Conservation (phyloP, 53 echinoderm and acorn worm species). For the Holothuria scabra region DNA sequence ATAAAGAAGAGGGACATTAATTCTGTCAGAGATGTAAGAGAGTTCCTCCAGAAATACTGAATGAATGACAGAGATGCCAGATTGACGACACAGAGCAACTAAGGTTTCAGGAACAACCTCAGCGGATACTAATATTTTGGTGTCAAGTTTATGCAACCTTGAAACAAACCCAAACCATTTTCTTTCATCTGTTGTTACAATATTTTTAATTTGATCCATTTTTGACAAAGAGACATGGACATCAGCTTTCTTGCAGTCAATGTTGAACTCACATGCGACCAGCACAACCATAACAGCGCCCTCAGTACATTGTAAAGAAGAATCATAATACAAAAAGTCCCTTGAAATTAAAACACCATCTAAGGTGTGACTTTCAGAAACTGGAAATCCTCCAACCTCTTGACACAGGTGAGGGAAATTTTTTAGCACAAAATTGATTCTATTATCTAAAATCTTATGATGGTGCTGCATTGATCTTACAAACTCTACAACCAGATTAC, state of each 20-base stretch:
- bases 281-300: not conserved
- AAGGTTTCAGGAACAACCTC: conserved; percentile 4
- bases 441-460: not conserved
- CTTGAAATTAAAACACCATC: conserved; percentile 24
- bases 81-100: conserved; percentile 1
- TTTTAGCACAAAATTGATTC: not conserved
- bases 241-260: not conserved
- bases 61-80: conserved; percentile 30
- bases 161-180: conserved; percentile 11
- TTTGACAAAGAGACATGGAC: not conserved
- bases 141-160: not conserved
- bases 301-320: not conserved
- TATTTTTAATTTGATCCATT: not conserved
- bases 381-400: conserved; percentile 26
- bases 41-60: conserved; percentile 21
- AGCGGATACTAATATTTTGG: not conserved
- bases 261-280: conserved; percentile 2
- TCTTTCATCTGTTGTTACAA: not conserved
- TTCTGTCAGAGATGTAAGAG: not conserved
- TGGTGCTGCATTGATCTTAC: not conserved
- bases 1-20: conserved; percentile 14
- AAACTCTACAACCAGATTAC: not conserved
- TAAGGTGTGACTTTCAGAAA: not conserved
- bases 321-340: conserved; percentile 19
- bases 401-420: conserved; percentile 15